A percentile compares a stretch with the other conserved stretches of the same genome.
Evolutionary conservation across 2,113 vertebrate species (phyloP).

Genomic region (Cnemophilus loriae): DNA sequence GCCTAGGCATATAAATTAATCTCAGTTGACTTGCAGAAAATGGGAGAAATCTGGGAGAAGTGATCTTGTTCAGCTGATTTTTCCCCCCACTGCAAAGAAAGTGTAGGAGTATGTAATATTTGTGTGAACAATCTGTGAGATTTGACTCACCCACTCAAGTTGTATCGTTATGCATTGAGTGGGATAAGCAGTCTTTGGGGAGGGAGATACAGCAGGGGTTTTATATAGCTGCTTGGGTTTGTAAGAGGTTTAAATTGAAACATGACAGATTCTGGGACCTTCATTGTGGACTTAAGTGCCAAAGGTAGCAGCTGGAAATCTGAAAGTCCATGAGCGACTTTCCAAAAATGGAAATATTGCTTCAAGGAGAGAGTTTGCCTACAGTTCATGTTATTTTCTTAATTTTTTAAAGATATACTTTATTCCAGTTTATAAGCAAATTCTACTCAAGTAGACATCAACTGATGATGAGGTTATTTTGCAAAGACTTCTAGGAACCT

Average conservation of each 20-base stretch:
- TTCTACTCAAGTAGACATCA: neutral
- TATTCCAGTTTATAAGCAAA: neutral
- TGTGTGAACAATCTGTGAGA: conserved; percentile 2
- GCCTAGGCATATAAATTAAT: neutral
- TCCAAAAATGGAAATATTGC: neutral
- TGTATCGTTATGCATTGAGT: neutral
- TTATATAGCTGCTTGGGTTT: neutral
- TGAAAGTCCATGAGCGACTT: neutral
- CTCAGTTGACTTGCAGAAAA: neutral
- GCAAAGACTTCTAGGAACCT: neutral
- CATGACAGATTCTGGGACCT: neutral
- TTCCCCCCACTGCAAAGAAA: neutral
- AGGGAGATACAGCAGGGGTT: neutral
- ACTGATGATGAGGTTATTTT: neutral
- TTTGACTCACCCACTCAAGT: conserved; percentile 9
- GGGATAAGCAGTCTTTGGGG: neutral
- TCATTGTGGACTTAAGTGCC: neutral
- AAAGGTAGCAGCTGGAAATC: neutral
- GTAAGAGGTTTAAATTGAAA: neutral
- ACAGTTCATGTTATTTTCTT: neutral
- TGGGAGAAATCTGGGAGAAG: neutral
- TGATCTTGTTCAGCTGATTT: neutral
- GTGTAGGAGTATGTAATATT: conserved; percentile 6
- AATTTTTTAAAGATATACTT: neutral
- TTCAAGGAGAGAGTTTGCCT: neutral